Evolutionary conservation across 2,888 invertebrate species (phyloP).

Genomic region (Himalopsyche kuldschensis): DNA sequence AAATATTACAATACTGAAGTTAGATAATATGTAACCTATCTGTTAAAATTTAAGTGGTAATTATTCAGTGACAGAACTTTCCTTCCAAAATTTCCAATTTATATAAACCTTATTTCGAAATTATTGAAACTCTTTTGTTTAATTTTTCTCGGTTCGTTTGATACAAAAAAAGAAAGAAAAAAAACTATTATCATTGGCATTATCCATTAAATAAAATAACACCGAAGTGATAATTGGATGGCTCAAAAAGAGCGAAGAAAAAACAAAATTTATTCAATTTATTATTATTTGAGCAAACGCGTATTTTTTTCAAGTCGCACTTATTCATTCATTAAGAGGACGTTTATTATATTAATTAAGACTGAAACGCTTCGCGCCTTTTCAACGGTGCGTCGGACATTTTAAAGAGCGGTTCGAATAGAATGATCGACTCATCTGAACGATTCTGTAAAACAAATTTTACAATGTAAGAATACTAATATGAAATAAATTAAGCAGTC

Average conservation of each 20-base stretch:
- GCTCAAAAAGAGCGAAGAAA: background rate
- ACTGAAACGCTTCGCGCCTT: background rate
- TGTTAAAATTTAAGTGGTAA: too few species aligned
- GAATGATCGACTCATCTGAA: too few species aligned
- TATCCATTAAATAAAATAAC: background rate
- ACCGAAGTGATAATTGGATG: background rate
- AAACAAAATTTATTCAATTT: background rate
- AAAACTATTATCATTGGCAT: conserved; percentile 39
- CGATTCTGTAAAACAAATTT: too few species aligned
- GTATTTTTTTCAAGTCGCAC: conserved; percentile 2
- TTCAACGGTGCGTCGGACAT: too few species aligned
- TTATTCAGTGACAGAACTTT: too few species aligned
- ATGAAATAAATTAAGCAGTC: too few species aligned
- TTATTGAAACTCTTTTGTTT: background rate
- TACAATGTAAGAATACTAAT: too few species aligned
- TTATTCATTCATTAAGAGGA: conserved; percentile 4
- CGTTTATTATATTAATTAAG: conserved; percentile 35
- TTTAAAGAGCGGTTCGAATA: too few species aligned
- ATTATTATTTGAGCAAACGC: background rate
- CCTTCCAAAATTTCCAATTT: too few species aligned
- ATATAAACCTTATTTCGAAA: background rate
- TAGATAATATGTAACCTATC: too few species aligned
- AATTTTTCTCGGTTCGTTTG: background rate
- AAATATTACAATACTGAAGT: too few species aligned
- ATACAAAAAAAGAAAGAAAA: background rate